These are phyloP conservation scores for Urosaurus nigricauda DNA, from an alignment of 2,797 vertebrate species.

Conservation along the genomic window DNA sequence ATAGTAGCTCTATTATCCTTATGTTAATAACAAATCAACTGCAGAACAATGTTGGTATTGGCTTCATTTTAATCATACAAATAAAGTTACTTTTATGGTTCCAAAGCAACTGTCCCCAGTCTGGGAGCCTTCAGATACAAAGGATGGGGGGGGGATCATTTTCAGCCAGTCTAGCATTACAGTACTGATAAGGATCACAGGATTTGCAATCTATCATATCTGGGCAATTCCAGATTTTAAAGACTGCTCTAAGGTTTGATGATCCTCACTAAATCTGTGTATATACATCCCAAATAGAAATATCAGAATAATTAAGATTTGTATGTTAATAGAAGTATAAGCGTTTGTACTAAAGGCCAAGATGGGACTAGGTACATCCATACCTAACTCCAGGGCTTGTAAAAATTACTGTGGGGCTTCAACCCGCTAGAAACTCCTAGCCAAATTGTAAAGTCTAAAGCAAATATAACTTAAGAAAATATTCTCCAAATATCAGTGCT, in stretches of 20 bases:
- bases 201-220: background rate
- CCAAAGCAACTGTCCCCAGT: background rate
- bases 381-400: too few relatives aligned
- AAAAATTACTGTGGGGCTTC: background rate
- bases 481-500: background rate
- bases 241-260: conserved; percentile 59
- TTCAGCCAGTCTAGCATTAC: background rate
- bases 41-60: conserved; percentile 54
- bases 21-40: conserved; percentile 55
- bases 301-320: conserved; percentile 66
- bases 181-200: background rate
- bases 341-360: background rate
- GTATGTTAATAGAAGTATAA: conserved; percentile 37
- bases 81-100: conserved; percentile 68
- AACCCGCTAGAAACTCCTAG: too few relatives aligned
- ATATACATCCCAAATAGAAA: conserved; percentile 74
- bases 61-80: conserved; percentile 66
- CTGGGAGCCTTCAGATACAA: background rate
- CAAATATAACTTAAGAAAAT: too few relatives aligned
- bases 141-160: background rate
- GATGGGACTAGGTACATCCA: background rate
- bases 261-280: conserved; percentile 74
- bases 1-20: conserved; percentile 50
- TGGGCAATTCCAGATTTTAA: background rate
- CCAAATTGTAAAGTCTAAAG: too few relatives aligned